Evolutionary conservation across 2,888 invertebrate genomes (phyloP).

Genomic region (Hyles lineata): DNA sequence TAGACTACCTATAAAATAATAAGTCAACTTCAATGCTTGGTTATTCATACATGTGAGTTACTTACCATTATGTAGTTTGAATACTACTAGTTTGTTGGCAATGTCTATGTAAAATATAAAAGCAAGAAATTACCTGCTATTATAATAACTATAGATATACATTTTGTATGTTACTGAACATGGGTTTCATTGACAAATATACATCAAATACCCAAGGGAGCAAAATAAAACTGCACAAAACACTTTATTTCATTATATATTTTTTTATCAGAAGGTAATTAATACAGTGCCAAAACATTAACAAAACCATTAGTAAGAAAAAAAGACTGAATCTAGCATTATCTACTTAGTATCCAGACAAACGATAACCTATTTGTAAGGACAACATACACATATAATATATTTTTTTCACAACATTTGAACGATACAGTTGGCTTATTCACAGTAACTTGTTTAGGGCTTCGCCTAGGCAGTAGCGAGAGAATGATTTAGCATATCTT

Average conservation of each 20-base stretch:
- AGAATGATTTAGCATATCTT: background rate
- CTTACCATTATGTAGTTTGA: too few species aligned
- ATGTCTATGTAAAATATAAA: too few species aligned
- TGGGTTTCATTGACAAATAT: background rate
- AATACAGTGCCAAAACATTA: slow-evolving; percentile 85
- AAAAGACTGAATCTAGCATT: slow-evolving; percentile 83
- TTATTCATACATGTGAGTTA: too few species aligned
- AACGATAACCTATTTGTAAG: slow-evolving; percentile 63
- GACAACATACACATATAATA: slow-evolving; percentile 79
- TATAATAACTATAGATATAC: too few species aligned
- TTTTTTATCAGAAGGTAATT: slow-evolving; percentile 84
- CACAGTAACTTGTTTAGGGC: slow-evolving; percentile 31
- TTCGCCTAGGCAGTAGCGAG: background rate
- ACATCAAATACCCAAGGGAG: background rate
- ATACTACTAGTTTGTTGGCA: too few species aligned
- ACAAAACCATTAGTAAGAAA: slow-evolving; percentile 83
- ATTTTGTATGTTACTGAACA: background rate
- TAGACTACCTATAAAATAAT: too few species aligned
- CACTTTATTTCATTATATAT: slow-evolving; percentile 81
- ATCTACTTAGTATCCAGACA: slow-evolving; percentile 77
- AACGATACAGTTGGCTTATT: slow-evolving; percentile 77
- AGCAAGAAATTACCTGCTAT: too few species aligned
- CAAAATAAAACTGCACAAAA: slow-evolving; percentile 69
- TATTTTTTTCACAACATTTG: slow-evolving; percentile 78
- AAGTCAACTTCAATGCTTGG: too few species aligned